Conservation (phyloP, 2,797 vertebrate genomes). For the Notamacropus eugenii region DNA sequence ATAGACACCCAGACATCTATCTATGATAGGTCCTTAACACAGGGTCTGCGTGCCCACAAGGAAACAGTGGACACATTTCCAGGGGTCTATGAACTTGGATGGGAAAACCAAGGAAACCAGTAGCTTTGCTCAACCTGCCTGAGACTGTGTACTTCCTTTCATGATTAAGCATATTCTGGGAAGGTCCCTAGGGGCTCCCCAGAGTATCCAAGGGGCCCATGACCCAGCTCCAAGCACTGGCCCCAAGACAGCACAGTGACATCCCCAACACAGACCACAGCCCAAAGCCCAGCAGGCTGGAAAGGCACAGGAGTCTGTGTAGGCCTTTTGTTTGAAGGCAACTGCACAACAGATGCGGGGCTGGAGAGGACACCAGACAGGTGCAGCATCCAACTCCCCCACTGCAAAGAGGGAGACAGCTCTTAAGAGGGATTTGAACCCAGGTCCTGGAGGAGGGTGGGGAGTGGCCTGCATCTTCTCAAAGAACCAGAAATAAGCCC, state of each 20-base stretch:
- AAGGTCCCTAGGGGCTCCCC: background rate
- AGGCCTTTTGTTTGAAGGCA: background rate
- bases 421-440: background rate
- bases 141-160: too few species aligned
- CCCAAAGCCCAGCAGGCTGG: background rate
- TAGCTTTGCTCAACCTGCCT: too few species aligned
- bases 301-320: background rate
- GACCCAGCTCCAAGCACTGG: background rate
- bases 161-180: too few species aligned
- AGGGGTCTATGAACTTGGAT: too few species aligned
- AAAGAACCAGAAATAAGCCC: background rate
- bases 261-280: background rate
- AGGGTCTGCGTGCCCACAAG: too few species aligned
- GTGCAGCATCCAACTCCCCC: background rate
- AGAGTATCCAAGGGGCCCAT: fast-evolving
- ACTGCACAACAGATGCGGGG: background rate
- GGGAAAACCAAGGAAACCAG: too few species aligned
- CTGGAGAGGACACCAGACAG: background rate
- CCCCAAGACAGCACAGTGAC: fast-evolving
- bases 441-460: too few species aligned
- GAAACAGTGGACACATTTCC: too few species aligned
- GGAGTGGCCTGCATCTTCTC: background rate
- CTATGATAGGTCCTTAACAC: too few species aligned
- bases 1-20: too few species aligned
- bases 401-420: background rate